Percentiles rank a stretch among this genome's conserved stretches.
Evolutionary conservation across 2,113 vertebrate species (phyloP).

Genomic region (Verasper variegatus): DNA sequence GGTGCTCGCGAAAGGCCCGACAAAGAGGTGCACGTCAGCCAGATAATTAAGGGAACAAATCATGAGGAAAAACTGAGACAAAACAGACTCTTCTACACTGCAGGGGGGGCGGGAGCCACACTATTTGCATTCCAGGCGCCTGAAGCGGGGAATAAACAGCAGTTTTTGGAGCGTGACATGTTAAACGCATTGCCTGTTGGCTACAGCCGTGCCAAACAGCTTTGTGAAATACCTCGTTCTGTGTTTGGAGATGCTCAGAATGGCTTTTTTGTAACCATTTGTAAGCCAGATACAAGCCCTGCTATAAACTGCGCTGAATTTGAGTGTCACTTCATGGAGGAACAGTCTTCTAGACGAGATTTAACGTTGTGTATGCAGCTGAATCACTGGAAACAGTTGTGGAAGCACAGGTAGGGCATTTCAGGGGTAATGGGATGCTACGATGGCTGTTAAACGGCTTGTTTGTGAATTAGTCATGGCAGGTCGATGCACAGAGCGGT

Average conservation of each 20-base stretch:
- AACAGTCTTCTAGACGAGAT: conserved; percentile 30
- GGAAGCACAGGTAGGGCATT: conserved; percentile 62
- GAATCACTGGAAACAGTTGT: conserved; percentile 40
- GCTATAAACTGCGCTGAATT: conserved; percentile 25
- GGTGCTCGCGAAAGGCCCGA: conserved; percentile 36
- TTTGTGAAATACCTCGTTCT: conserved; percentile 70
- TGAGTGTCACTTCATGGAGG: conserved; percentile 18
- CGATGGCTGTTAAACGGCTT: conserved; percentile 67
- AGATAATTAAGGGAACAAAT: conserved; percentile 76
- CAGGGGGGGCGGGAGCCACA: conserved; percentile 33
- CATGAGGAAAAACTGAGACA: conserved; percentile 61
- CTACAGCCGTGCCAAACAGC: conserved; percentile 64
- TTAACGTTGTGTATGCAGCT: conserved; percentile 20
- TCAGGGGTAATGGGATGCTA: conserved; percentile 52
- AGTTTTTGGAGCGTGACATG: conserved; percentile 80
- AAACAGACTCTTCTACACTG: conserved; percentile 49
- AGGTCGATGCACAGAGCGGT: conserved; percentile 41
- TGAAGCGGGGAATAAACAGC: conserved; percentile 74
- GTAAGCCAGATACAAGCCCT: conserved; percentile 29
- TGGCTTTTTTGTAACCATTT: conserved; percentile 54
- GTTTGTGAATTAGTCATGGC: conserved; percentile 72
- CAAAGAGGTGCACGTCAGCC: conserved; percentile 63
- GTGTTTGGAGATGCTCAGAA: conserved; percentile 64
- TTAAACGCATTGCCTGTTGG: conserved; percentile 80
- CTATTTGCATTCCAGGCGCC: conserved; percentile 75